Evolutionary conservation across 2,797 vertebrate species (phyloP), one percentile per base, ranked within the genome.

Genomic region (Falco berigora): DNA sequence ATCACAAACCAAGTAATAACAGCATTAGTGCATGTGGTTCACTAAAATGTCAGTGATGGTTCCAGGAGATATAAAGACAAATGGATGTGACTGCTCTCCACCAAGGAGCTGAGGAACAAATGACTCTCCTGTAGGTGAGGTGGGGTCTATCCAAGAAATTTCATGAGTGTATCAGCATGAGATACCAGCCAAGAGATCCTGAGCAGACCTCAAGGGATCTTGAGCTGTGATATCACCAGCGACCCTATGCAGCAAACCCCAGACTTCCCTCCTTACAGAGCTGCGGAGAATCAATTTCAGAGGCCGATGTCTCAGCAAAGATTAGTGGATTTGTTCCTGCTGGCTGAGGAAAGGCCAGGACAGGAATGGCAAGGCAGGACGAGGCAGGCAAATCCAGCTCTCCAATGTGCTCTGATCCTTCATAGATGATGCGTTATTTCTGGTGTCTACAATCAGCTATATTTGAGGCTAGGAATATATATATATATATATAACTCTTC

Each of bases 51-150:
- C 30, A 49, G 0, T 61, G 63, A 16, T 34, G 56, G 17, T 75
- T 68, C 36, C 28, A 55, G 25, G 23, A 16, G 8, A 47, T 34
- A 23, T 21, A 40, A 10, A 34, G 32, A 63, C 36, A 61, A 71
- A 59, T 14, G 34, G 34, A 55, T 40, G 34, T 10, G 46, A 25
- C 21, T 56, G 20, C 6, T 91, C 6, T 56, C 59, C 75, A 50
- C 10, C 0, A 1, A 40, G 15, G 7, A 77, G 23, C 19, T 0
- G 2, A 9, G 25, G 40, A 49, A 80, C 1, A 3, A 61, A 16
- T 6, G 23, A 55, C 10, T 61, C 23, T 22, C 20, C 44, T 71
- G 23, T 25, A 58, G 66, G 13, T 58, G 58, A 38, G 25, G 24
- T 52, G 36, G 14, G 11, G 6, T 74, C 47, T 56, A 32, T 19